Evolutionary conservation across 2,797 vertebrate genomes (phyloP).

Genomic region (Eulemur albifrons): DNA sequence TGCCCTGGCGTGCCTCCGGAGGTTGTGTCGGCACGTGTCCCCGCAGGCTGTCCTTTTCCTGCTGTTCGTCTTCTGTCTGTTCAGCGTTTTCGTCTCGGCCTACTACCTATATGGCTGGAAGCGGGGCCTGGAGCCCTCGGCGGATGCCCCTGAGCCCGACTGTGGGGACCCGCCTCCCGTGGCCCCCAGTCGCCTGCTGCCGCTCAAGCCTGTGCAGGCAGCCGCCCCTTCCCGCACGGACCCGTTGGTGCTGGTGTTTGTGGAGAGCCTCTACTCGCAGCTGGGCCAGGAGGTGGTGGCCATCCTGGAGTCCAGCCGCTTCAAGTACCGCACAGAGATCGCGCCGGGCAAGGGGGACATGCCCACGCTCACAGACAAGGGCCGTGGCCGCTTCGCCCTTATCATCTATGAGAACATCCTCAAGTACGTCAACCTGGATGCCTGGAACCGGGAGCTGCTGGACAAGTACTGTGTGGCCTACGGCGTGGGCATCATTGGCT

Average conservation of each 20-base stretch:
- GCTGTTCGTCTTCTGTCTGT: slow-evolving; percentile 95
- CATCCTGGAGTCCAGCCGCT: slow-evolving; percentile 96
- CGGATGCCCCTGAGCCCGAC: slow-evolving; percentile 87
- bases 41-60: slow-evolving; percentile 95
- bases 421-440: slow-evolving; percentile 97
- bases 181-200: slow-evolving; percentile 92
- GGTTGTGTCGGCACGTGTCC: slow-evolving; percentile 95
- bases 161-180: slow-evolving; percentile 90
- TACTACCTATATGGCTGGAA: slow-evolving; percentile 99
- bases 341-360: slow-evolving; percentile 98
- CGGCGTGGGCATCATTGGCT: slow-evolving; percentile 97
- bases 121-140: slow-evolving; percentile 93
- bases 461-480: slow-evolving; percentile 99
- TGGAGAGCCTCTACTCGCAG: slow-evolving; percentile 99
- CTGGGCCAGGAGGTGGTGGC: slow-evolving; percentile 99
- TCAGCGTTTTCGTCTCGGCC: slow-evolving; percentile 97
- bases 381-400: slow-evolving; percentile 94
- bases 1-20: slow-evolving; percentile 93
- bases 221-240: slow-evolving; percentile 92
- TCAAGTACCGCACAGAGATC: slow-evolving; percentile 97
- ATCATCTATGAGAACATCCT: slow-evolving; percentile 99
- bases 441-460: slow-evolving; percentile 98
- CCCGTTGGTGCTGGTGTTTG: slow-evolving; percentile 96
- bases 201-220: slow-evolving; percentile 85
- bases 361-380: slow-evolving; percentile 97